Percentiles rank a stretch among this genome's conserved stretches.
Conservation (phyloP, 2,113 vertebrate species). For the Procapra przewalskii region DNA sequence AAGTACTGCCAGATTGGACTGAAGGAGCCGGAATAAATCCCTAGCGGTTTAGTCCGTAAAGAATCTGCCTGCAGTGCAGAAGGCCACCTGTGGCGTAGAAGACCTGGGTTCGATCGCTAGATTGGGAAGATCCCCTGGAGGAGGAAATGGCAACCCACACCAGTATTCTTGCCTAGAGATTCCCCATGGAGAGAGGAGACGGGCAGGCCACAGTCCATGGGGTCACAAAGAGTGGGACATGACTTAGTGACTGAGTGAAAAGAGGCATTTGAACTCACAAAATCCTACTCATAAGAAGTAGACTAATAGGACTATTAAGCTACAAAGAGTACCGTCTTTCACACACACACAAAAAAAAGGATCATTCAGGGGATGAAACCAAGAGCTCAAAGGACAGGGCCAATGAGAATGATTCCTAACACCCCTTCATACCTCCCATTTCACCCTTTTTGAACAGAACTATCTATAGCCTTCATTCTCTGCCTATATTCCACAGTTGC, state of each 20-base stretch:
- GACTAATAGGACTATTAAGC: neutral
- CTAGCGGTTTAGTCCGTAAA: neutral
- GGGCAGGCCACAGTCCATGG: neutral
- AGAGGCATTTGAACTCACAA: neutral
- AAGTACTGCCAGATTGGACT: neutral
- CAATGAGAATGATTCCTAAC: neutral
- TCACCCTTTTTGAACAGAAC: neutral
- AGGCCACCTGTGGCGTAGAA: accelerated
- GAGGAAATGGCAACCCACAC: neutral
- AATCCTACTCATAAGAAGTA: neutral
- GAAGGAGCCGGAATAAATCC: neutral
- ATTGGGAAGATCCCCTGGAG: neutral
- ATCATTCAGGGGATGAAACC: neutral
- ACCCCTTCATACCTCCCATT: neutral
- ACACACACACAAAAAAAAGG: neutral
- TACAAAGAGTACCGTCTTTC: neutral
- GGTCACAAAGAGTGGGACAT: neutral
- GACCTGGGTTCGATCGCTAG: accelerated
- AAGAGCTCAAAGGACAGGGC: neutral
- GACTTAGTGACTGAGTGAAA: neutral
- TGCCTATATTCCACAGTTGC: neutral
- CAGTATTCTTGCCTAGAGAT: neutral
- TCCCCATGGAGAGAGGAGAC: neutral
- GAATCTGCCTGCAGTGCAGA: neutral
- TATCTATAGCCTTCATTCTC: neutral